Evolutionary conservation across 1,140 invertebrate species (phyloP).

Genomic region (Diorhabda carinulata): DNA sequence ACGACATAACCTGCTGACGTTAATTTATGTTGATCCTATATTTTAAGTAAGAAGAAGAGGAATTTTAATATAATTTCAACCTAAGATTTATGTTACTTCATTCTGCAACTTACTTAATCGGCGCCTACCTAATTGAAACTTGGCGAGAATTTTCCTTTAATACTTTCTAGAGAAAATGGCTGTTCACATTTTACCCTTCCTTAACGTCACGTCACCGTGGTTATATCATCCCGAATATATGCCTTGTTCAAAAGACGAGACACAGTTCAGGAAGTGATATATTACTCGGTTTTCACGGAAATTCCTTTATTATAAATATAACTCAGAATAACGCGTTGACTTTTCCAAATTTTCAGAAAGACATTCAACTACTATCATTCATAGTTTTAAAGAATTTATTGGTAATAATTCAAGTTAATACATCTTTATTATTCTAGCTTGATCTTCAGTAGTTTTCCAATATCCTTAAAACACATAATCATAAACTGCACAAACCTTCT

Average conservation of each 20-base stretch:
- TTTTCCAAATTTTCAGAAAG: not conserved
- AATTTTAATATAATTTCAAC: constrained; percentile 3
- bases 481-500: too few relatives aligned
- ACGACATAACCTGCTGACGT: too few relatives aligned
- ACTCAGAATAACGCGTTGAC: constrained; percentile 2
- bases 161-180: not conserved
- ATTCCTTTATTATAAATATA: not conserved
- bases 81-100: constrained; percentile 1
- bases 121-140: not conserved
- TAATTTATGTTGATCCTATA: too few relatives aligned
- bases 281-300: not conserved
- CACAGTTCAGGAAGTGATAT: not conserved
- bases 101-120: not conserved
- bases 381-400: not conserved
- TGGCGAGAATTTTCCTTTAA: constrained; percentile 2
- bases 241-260: not conserved
- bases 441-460: too few relatives aligned
- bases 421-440: too few relatives aligned
- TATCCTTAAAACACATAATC: too few relatives aligned
- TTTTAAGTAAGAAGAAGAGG: not conserved
- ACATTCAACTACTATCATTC: not conserved
- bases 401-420: not conserved
- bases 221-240: constrained; percentile 3
- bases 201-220: not conserved
- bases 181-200: not conserved